phyloP scores from a whole-genome alignment of 2,888 invertebrate genomes.

The Blera fallax region DNA sequence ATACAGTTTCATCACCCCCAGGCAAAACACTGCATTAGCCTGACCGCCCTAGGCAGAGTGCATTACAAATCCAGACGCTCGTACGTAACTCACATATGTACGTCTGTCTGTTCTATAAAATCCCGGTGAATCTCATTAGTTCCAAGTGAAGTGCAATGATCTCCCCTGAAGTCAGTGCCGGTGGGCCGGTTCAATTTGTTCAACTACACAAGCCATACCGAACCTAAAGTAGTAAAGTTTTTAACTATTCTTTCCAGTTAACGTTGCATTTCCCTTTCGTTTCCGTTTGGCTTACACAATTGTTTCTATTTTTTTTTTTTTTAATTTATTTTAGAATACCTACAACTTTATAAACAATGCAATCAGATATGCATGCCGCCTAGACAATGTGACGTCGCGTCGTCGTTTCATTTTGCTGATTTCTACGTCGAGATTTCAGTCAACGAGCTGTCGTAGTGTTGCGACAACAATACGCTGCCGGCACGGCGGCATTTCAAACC shows the following conservation, averaged over 20 bases:
- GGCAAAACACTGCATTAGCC: conserved; percentile 19
- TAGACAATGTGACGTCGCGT: conserved; percentile 67
- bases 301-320: not conserved
- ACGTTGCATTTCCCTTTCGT: conserved; percentile 58
- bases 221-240: not conserved
- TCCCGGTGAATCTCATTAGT: conserved; percentile 66
- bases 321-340: not conserved
- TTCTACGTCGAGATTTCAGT: conserved; percentile 52
- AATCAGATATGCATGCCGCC: conserved; percentile 55
- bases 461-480: conserved; percentile 44
- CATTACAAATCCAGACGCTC: conserved; percentile 20
- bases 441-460: conserved; percentile 30
- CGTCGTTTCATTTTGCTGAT: conserved; percentile 27
- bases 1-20: conserved; percentile 61
- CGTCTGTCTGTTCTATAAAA: conserved; percentile 16
- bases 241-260: conserved; percentile 7
- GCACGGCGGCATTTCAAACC: not conserved
- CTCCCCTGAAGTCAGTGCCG: not conserved
- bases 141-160: conserved; percentile 61
- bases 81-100: too few relatives aligned
- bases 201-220: not conserved
- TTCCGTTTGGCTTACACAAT: conserved; percentile 52
- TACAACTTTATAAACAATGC: conserved; percentile 41
- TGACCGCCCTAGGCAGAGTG: conserved; percentile 2
- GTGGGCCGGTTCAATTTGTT: not conserved